phyloP scores from a whole-genome alignment of 2,797 vertebrate genomes.

The Artibeus jamaicensis region DNA sequence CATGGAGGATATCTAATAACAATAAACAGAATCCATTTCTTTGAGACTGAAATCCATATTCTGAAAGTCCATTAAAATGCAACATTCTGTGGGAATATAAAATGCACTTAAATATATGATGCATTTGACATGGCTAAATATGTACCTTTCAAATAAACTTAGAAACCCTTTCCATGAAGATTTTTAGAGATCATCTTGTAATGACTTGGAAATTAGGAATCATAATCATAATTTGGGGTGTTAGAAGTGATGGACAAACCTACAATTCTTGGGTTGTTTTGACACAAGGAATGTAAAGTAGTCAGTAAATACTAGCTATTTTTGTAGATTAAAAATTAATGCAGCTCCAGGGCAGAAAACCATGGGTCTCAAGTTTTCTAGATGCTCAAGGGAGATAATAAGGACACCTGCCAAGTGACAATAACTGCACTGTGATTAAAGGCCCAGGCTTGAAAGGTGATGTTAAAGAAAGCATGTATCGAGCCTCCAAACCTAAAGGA shows the following conservation, averaged over 20 bases:
- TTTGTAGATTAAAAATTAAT: constrained; percentile 30
- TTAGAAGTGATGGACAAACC: not conserved
- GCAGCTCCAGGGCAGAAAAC: not conserved
- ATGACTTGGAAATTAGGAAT: not conserved
- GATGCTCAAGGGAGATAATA: not conserved
- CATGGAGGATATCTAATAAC: not conserved
- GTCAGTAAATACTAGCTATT: not conserved
- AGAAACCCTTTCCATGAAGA: not conserved
- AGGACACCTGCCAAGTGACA: not conserved
- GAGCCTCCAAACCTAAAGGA: not conserved
- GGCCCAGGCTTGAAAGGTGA: not conserved
- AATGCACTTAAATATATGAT: not conserved
- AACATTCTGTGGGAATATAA: not conserved
- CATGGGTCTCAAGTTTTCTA: not conserved
- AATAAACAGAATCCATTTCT: not conserved
- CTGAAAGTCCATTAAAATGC: not conserved
- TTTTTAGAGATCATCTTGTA: not conserved
- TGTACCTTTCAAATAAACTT: not conserved
- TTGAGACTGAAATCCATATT: not conserved
- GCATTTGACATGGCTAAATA: not conserved
- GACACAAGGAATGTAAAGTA: not conserved
- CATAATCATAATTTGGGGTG: not conserved
- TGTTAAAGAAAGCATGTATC: not conserved
- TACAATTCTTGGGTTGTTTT: not conserved
- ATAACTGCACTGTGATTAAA: not conserved